phyloP scores from a whole-genome alignment of 30 jellyfish, hydroid and myxozoan species.

The Aurelia aurita complex sp. Pacific region DNA sequence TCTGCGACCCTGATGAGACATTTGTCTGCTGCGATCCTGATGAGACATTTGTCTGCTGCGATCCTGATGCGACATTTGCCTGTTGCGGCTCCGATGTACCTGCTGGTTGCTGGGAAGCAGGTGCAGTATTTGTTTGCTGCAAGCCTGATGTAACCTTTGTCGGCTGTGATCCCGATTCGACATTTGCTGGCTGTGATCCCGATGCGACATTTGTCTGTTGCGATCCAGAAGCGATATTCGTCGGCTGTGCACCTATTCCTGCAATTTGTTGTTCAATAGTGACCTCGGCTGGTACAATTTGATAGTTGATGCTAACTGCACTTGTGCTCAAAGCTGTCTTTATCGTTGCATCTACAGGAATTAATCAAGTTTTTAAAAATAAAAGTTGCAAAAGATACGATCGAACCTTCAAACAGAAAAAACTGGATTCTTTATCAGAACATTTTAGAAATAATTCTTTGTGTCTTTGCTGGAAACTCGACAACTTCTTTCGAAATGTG shows the following conservation, averaged over 20 bases:
- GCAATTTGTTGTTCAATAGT: slow-evolving; percentile 23
- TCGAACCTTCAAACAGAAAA: neutral
- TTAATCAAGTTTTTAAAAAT: neutral
- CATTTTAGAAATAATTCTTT: too few relatives aligned
- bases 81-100: neutral
- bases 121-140: too few relatives aligned
- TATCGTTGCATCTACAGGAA: slow-evolving; percentile 25
- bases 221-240: neutral
- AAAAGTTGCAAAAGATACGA: neutral
- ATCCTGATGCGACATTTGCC: neutral
- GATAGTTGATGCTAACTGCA: slow-evolving; percentile 44
- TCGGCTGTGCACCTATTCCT: slow-evolving; percentile 8
- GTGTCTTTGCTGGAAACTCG: too few relatives aligned
- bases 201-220: neutral
- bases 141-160: neutral
- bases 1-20: neutral
- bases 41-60: neutral
- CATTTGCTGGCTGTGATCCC: neutral
- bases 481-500: too few relatives aligned
- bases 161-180: neutral
- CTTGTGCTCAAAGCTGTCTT: slow-evolving; percentile 29
- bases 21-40: slow-evolving; percentile 5
- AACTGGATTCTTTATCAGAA: too few relatives aligned
- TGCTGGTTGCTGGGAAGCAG: too few relatives aligned
- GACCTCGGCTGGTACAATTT: slow-evolving; percentile 42